Percentiles rank a stretch among this genome's conserved stretches.
phyloP scores from a whole-genome alignment of 1,140 invertebrate genomes.

The Drosophila varians region DNA sequence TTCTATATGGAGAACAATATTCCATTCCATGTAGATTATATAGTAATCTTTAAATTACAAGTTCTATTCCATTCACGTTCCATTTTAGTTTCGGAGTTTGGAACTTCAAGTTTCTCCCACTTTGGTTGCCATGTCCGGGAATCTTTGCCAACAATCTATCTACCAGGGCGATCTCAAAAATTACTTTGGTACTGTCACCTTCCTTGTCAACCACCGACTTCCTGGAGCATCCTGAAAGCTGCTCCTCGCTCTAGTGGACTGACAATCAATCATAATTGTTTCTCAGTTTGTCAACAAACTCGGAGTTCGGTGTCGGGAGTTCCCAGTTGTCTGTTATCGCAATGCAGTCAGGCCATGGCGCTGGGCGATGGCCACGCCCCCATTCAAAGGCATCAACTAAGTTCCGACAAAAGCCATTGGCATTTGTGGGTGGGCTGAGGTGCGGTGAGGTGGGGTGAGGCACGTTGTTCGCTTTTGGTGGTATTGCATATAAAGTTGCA shows the following conservation, averaged over 20 bases:
- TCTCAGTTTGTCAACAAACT: slow-evolving; percentile 78
- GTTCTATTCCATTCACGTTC: neutral
- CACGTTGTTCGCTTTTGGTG: slow-evolving; percentile 33
- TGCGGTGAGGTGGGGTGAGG: slow-evolving; percentile 14
- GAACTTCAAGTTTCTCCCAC: slow-evolving; percentile 31
- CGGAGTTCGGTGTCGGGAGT: slow-evolving; percentile 41
- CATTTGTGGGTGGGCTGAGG: slow-evolving; percentile 37
- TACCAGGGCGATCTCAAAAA: slow-evolving; percentile 29
- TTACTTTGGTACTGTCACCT: slow-evolving; percentile 19
- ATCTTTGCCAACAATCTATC: slow-evolving; percentile 16
- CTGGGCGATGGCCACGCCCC: slow-evolving; percentile 28
- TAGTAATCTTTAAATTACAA: neutral
- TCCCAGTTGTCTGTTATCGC: slow-evolving; percentile 62
- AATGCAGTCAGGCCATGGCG: slow-evolving; percentile 46
- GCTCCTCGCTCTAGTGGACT: slow-evolving; percentile 34
- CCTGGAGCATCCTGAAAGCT: slow-evolving; percentile 18
- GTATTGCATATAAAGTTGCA: slow-evolving; percentile 66
- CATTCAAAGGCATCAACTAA: slow-evolving; percentile 27
- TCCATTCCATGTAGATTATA: too few species aligned
- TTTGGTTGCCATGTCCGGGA: slow-evolving; percentile 7
- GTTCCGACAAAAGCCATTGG: slow-evolving; percentile 65
- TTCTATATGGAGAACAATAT: too few species aligned
- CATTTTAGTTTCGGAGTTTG: neutral
- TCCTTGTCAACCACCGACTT: slow-evolving; percentile 29
- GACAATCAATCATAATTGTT: slow-evolving; percentile 79